Evolutionary conservation across 2,888 invertebrate species (phyloP).

Genomic region (Creontiades dilutus): DNA sequence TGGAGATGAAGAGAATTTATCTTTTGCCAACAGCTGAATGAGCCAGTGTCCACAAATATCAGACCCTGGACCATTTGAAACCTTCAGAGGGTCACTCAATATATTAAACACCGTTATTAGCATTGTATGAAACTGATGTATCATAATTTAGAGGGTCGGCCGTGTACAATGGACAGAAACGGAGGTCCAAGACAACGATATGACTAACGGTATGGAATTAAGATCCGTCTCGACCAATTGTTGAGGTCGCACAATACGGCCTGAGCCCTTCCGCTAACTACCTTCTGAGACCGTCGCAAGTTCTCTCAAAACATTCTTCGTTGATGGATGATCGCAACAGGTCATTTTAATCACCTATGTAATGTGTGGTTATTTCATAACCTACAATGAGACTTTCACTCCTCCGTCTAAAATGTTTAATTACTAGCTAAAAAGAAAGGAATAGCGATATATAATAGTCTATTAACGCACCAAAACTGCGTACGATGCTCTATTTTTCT

Average conservation of each 20-base stretch:
- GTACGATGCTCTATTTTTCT: no score
- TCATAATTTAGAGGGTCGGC: conserved; percentile 58
- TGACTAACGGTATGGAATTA: conserved; percentile 69
- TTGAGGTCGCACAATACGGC: conserved; percentile 59
- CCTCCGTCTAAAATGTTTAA: no score
- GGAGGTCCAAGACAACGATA: conserved; percentile 52
- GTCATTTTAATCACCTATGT: conserved; percentile 31
- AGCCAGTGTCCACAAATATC: no score
- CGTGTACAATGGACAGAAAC: conserved; percentile 56
- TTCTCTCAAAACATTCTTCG: not conserved
- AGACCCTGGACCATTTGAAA: no score
- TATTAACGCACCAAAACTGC: no score
- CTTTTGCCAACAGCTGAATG: no score
- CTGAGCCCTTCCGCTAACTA: conserved; percentile 40
- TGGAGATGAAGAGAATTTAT: no score
- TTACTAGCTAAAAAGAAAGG: no score
- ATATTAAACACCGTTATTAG: conserved; percentile 56
- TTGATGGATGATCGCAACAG: conserved; percentile 43
- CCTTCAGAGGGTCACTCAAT: not conserved
- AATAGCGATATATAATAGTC: no score
- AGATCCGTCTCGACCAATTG: conserved; percentile 68
- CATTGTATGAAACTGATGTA: conserved; percentile 62
- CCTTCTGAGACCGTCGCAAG: not conserved
- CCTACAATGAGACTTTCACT: not conserved
- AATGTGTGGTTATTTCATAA: not conserved